Evolutionary conservation across 2,888 invertebrate genomes (phyloP), one percentile per base, ranked within the genome.

Genomic region (Mechanitis messenoides): DNA sequence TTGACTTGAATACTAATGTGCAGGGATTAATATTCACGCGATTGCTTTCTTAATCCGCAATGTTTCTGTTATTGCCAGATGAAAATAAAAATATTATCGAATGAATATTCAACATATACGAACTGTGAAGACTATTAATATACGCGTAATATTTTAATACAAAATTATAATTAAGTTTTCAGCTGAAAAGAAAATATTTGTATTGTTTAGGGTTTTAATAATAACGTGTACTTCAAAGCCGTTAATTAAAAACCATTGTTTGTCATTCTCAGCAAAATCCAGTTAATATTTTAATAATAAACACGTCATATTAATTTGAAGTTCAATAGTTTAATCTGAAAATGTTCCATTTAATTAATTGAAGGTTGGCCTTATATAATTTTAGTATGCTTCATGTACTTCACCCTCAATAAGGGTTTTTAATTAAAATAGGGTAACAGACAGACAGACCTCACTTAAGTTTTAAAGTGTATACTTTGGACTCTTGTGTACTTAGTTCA

Each of bases 1-100:
- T 83, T 79, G 86, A 72, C 83, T 84, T 81, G 88, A 87, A 89
- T 89, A 86, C 87, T 87, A 87, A 89, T 84, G 72, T 76, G 66
- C 63, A 68, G 57, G 76, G 77, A 85, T 87, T 87, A 87, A 79
- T 80, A 87, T 88, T 85, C 82, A 73, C 74, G 76, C 74, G 75
- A 79, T 79, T 79, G 72, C 75, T 54, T 55, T 62, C 54, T 61
- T 63, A 63, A 66, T 61, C 50, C 62, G 58, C 31, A 12, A 33
- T 38, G 38, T 53, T 46, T 31, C 33, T 20, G 33, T 50, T 56
- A 33, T 47, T 45, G 42, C 53, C 50, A 60, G 1, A 50, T n/a
- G 31, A 31, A 50, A 47, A 20, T 28, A 6, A 20, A 20, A 28
- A 20, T 20, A 47, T 47, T 7, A 9, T 50, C 9, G 28, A 31